Base-by-base conservation (phyloP, 2,113 vertebrate genomes). In the Astur gentilis region DNA sequence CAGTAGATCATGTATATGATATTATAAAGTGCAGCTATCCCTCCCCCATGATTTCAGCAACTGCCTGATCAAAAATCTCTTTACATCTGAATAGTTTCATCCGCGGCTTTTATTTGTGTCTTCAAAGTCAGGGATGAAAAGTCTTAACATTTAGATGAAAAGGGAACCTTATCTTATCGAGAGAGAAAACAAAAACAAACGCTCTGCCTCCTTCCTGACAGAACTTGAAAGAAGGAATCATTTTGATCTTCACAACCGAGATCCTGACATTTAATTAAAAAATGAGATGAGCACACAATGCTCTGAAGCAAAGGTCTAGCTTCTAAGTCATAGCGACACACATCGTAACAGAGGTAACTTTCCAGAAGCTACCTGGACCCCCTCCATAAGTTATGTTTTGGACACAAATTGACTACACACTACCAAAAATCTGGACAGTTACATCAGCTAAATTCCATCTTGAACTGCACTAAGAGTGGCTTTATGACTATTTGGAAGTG, bases 211-310 rank as follows among this genome's bases (percentile, higher is more conserved):
- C 87, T 88, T 71, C 36, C 61, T 50, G 66, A 58, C 0, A 0
- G 21, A n/a, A 89, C 95, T 77, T 96, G 73, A 97, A 97, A 97
- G 89, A 87, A 96, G 22, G 26, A 90, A 71, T 70, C 78, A 15
- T 79, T 91, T 97, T 96, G 83, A 97, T 96, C 85, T 70, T 83
- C 73, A 44, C 60, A 90, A n/a, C 61, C 29, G 36, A 81, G 92
- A 95, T 54, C 60, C 80, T 96, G 97, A 95, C 96, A 94, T 92
- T 95, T 96, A 98, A 92, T 94, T 96, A 95, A 94, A 89, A 64
- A 29, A 60, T 2, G 61, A 92, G 83, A 91, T 25, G 45, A 92
- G 10, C 26, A 54, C 22, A 10, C 67, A 26, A 71, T 52, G 34
- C 90, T 91, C 86, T 79, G 89, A 94, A 97, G 75, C 57, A 78